Evolutionary conservation across 2,113 vertebrate species (phyloP).

Genomic region (Trinectes maculatus): DNA sequence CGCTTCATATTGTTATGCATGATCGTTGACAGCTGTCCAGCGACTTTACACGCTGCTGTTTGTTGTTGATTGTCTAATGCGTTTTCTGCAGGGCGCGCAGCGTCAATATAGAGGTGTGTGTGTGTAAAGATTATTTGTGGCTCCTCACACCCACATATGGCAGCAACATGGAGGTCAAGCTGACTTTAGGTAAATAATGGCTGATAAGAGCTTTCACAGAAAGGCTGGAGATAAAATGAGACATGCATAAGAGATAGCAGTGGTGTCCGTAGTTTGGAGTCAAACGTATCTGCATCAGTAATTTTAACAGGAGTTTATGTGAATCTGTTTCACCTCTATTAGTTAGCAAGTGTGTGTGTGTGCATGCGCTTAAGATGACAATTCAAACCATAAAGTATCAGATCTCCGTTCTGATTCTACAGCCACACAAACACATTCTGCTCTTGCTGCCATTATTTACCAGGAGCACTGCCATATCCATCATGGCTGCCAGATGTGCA

Average conservation of each 20-base stretch:
- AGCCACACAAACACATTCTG: no score
- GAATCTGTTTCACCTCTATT: no score
- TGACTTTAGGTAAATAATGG: background rate
- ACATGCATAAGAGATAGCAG: background rate
- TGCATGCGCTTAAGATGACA: no score
- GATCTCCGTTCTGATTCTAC: no score
- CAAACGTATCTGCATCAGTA: background rate
- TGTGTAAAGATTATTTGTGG: constrained; percentile 2
- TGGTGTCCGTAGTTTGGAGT: no score
- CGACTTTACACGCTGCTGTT: background rate
- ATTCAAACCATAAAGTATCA: no score
- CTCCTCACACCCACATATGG: constrained; percentile 1
- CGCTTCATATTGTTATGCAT: background rate
- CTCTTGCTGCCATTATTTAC: background rate
- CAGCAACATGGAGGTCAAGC: constrained; percentile 16
- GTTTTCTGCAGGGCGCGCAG: no score
- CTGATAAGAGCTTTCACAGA: background rate
- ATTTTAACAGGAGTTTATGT: background rate
- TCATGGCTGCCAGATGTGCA: constrained; percentile 5
- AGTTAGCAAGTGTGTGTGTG: no score
- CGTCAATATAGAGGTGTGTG: no score
- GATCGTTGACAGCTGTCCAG: background rate
- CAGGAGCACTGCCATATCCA: constrained; percentile 10
- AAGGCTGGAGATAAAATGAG: background rate
- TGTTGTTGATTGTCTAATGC: no score